A percentile compares a stretch with the other conserved stretches of the same genome.
phyloP scores from a whole-genome alignment of 2,888 invertebrate species.

The Capitulum mitella region DNA sequence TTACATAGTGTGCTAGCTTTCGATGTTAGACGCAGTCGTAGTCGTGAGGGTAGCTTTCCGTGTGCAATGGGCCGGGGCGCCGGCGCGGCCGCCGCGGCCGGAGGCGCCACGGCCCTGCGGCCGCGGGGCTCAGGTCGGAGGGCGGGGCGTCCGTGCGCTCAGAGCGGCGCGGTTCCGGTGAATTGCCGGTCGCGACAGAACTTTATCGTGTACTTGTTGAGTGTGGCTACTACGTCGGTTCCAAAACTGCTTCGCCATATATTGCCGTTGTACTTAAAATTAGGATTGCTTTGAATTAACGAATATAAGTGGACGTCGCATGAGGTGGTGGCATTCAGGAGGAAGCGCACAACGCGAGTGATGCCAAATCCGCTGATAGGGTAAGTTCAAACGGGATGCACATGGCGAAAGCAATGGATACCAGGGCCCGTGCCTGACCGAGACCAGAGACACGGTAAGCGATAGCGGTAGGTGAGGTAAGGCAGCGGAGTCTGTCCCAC shows the following conservation, averaged over 20 bases:
- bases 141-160: neutral
- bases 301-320: neutral
- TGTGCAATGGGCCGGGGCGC: neutral
- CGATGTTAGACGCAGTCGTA: neutral
- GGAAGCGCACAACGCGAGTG: too few relatives aligned
- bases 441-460: too few relatives aligned
- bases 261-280: constrained; percentile 9
- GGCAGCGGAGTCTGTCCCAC: too few relatives aligned
- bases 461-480: too few relatives aligned
- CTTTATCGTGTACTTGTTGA: neutral
- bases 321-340: too few relatives aligned
- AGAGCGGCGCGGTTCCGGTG: too few relatives aligned
- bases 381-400: too few relatives aligned
- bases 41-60: neutral
- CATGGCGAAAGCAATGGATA: too few relatives aligned
- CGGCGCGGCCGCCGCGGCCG: neutral
- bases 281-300: constrained; percentile 8
- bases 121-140: neutral
- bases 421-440: too few relatives aligned
- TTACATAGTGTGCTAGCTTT: neutral
- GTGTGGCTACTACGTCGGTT: neutral
- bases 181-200: too few relatives aligned
- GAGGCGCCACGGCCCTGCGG: neutral
- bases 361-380: too few relatives aligned
- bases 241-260: constrained; percentile 8